Percentiles rank a stretch among this genome's conserved stretches.
These are phyloP conservation scores for Bucco capensis DNA, from an alignment of 2,113 vertebrate species.

Conservation along the genomic window DNA sequence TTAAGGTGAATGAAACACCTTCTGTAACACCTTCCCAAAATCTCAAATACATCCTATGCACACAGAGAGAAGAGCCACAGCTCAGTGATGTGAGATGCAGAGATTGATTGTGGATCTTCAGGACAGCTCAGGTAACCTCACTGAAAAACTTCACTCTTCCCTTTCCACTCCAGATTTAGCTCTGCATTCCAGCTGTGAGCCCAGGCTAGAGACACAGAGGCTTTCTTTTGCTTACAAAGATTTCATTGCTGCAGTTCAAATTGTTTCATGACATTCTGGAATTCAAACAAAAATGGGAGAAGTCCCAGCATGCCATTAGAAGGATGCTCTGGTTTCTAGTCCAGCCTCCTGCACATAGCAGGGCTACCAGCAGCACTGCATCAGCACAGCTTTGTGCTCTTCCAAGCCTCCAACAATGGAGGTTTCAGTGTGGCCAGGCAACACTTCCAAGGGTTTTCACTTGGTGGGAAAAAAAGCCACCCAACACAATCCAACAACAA, in stretches of 20 bases:
- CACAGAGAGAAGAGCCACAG: not conserved
- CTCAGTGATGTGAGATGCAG: not conserved
- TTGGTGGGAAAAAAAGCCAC: not conserved
- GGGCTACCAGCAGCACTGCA: not conserved
- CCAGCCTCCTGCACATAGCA: not conserved
- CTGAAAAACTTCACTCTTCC: not conserved
- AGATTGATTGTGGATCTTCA: not conserved
- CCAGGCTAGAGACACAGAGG: not conserved
- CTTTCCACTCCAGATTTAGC: not conserved
- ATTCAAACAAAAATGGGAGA: not conserved
- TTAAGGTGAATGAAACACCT: not conserved
- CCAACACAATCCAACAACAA: no score
- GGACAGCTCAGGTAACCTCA: not conserved
- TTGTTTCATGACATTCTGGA: not conserved
- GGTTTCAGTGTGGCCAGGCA: not conserved
- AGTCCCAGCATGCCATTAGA: not conserved
- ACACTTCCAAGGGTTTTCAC: not conserved
- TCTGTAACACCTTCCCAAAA: no score
- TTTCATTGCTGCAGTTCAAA: not conserved
- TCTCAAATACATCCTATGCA: not conserved
- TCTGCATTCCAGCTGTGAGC: not conserved
- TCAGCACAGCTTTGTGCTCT: not conserved
- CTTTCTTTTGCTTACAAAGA: not conserved
- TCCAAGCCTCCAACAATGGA: not conserved
- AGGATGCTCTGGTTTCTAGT: not conserved